Evolutionary conservation across 2,113 vertebrate genomes (phyloP).

Genomic region (Hypocryptadius cinnamomeus): DNA sequence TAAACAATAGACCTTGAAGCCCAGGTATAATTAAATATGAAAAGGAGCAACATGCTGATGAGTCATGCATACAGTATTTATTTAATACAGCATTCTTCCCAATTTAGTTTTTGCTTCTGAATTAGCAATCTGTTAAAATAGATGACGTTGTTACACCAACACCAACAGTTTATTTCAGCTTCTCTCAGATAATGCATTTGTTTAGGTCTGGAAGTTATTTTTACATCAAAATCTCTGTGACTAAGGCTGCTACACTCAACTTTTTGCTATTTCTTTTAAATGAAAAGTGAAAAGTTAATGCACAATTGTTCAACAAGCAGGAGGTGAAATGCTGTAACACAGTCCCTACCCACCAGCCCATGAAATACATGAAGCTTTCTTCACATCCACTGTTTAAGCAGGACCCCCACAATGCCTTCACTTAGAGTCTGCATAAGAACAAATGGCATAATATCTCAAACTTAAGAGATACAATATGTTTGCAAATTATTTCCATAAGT

Average conservation of each 20-base stretch:
- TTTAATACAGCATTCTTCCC: neutral
- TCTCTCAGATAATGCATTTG: neutral
- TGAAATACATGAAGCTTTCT: conserved; percentile 21
- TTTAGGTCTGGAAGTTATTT: neutral
- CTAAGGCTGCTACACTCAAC: neutral
- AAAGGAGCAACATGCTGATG: neutral
- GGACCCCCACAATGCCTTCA: conserved; percentile 36
- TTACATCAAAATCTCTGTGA: neutral
- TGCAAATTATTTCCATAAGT: conserved; percentile 56
- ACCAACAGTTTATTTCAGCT: neutral
- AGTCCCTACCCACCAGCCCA: neutral
- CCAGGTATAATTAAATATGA: neutral
- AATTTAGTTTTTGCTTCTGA: neutral
- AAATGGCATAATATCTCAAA: conserved; percentile 28
- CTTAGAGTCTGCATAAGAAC: neutral
- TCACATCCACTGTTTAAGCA: conserved; percentile 15
- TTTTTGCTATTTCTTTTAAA: neutral
- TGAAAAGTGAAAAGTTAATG: neutral
- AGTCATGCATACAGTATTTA: neutral
- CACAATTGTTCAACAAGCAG: neutral
- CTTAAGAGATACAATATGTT: conserved; percentile 49
- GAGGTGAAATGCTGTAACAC: neutral
- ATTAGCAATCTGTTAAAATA: neutral
- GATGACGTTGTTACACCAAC: neutral
- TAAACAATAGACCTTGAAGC: neutral